Percentiles rank a stretch among this genome's conserved stretches.
phyloP scores from a whole-genome alignment of 37 sponge, comb jelly and placozoan genomes.

The Ephydatia muelleri region DNA sequence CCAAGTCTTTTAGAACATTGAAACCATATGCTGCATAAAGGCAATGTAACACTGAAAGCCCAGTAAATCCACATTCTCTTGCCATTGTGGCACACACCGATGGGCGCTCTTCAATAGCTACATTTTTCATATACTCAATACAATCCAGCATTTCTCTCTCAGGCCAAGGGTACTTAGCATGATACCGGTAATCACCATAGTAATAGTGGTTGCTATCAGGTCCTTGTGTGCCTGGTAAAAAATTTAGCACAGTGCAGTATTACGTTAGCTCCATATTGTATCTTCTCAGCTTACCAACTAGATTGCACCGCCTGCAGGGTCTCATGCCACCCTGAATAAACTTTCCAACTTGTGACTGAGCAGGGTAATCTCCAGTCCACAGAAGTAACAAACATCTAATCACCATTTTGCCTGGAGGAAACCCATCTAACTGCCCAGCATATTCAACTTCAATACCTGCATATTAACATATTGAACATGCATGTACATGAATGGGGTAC shows the following conservation, averaged over 20 bases:
- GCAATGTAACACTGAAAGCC: conserved; percentile 19
- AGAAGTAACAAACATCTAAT: conserved; percentile 22
- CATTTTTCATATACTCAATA: conserved; percentile 9
- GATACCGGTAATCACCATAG: conserved; percentile 23
- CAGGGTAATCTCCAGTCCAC: conserved; percentile 43
- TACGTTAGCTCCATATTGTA: neutral
- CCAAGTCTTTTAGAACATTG: conserved; percentile 17
- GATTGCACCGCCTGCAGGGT: conserved; percentile 13
- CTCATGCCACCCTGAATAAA: conserved; percentile 22
- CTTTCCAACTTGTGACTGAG: conserved; percentile 34
- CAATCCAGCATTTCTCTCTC: neutral
- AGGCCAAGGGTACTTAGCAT: neutral
- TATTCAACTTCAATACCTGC: conserved; percentile 31
- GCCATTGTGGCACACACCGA: conserved; percentile 19
- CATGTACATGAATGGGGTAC: conserved; percentile 6
- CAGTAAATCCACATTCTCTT: conserved; percentile 16
- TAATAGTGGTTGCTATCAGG: conserved; percentile 12
- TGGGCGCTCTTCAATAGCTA: conserved; percentile 8
- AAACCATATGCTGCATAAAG: conserved; percentile 3
- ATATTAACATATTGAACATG: neutral
- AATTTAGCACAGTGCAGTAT: conserved; percentile 1
- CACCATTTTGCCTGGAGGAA: conserved; percentile 14
- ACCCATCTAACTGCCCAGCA: conserved; percentile 4
- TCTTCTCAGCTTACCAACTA: conserved; percentile 12
- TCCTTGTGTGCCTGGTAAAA: neutral